phyloP scores from a whole-genome alignment of 2,888 invertebrate genomes.

The Spodoptera exigua region DNA sequence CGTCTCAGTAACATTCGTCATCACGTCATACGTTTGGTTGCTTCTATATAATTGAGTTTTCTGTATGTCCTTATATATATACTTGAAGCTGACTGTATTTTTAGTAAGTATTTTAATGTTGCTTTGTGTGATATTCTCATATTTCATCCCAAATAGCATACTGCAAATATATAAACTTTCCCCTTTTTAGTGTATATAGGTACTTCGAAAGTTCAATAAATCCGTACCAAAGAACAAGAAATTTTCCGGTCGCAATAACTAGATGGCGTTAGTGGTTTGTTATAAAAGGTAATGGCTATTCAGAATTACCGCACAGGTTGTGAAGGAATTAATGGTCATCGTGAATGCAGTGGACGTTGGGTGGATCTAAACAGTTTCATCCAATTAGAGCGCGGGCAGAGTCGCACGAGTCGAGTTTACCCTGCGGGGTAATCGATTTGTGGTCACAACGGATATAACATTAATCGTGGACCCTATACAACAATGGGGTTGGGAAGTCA shows the following conservation, averaged over 20 bases:
- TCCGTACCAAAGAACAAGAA: conserved; percentile 7
- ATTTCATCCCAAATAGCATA: no score
- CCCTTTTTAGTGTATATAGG: no score
- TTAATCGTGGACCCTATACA: conserved; percentile 18
- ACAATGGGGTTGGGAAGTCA: conserved; percentile 10
- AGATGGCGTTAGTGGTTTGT: conserved; percentile 24
- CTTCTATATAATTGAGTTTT: no score
- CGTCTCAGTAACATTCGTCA: no score
- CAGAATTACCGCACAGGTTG: neutral
- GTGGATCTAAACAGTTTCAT: conserved; percentile 32
- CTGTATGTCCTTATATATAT: no score
- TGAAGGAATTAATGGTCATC: conserved; percentile 26
- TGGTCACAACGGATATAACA: conserved; percentile 6
- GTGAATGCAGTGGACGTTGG: conserved; percentile 30
- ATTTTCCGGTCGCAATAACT: conserved; percentile 21
- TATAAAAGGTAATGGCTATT: conserved; percentile 11
- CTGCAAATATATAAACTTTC: no score
- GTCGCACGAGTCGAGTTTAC: conserved; percentile 20
- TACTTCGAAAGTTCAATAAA: conserved; percentile 13
- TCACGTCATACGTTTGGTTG: no score
- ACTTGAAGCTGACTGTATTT: no score
- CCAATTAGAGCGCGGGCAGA: conserved; percentile 37
- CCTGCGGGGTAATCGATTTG: conserved; percentile 23
- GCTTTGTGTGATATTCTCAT: no score
- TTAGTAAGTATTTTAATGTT: neutral